Conservation (phyloP, 2,113 vertebrate genomes). For the Gracilinanus agilis region DNA sequence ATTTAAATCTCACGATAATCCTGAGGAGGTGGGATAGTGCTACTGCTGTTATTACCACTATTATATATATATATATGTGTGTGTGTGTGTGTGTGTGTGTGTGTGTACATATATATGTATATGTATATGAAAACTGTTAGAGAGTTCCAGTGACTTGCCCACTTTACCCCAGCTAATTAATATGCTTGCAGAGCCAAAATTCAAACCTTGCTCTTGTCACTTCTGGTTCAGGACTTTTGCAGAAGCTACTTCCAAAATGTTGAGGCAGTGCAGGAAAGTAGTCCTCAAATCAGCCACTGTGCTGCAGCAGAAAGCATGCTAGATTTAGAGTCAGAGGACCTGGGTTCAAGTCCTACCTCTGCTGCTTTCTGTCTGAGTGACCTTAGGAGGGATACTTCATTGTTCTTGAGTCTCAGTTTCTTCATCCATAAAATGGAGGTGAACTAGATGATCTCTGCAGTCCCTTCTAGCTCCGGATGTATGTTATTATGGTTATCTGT, state of each 20-base stretch:
- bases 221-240: not conserved
- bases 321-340: not conserved
- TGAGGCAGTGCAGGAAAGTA: not conserved
- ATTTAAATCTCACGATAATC: not conserved
- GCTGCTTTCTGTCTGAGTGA: not conserved
- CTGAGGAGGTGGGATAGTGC: not conserved
- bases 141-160: not conserved
- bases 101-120: too few species aligned
- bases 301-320: not conserved
- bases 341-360: not conserved
- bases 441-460: not conserved
- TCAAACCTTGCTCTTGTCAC: not conserved
- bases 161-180: not conserved
- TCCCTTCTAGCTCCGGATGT: not conserved
- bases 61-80: not conserved
- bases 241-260: not conserved
- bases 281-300: not conserved
- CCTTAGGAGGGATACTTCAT: not conserved
- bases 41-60: not conserved
- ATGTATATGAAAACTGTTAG: not conserved
- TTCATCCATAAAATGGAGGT: not conserved
- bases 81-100: too few species aligned
- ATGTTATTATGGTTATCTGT: not conserved
- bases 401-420: not conserved
- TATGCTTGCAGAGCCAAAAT: not conserved